Evolutionary conservation across 92 coral and sea anemone species (phyloP).

Genomic region (Paramuricea clavata): DNA sequence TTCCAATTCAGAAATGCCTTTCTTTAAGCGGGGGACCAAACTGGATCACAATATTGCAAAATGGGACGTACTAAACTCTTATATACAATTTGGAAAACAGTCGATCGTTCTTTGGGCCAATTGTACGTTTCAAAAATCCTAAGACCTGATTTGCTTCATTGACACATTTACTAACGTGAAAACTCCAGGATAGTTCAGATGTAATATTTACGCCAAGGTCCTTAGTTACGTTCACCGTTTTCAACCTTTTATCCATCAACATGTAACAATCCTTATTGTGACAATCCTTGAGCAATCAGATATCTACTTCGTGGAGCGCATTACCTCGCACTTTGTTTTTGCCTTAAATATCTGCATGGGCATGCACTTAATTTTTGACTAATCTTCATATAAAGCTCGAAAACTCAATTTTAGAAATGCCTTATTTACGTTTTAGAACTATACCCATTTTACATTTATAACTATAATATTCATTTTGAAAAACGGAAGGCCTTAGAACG

Average conservation of each 20-base stretch:
- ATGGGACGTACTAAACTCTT: constrained; percentile 68
- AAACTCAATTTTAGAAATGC: too few species aligned
- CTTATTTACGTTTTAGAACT: too few species aligned
- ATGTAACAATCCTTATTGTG: too few species aligned
- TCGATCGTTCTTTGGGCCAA: constrained; percentile 47
- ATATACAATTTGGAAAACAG: constrained; percentile 57
- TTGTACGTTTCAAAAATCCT: constrained; percentile 47
- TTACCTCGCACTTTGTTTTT: constrained; percentile 52
- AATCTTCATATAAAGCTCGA: too few species aligned
- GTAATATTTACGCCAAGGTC: constrained; percentile 62
- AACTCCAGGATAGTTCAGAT: constrained; percentile 63
- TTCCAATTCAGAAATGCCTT: constrained; percentile 19
- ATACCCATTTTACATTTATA: too few species aligned
- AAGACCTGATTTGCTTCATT: constrained; percentile 61
- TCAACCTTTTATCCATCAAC: constrained; percentile 17
- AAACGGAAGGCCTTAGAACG: too few species aligned
- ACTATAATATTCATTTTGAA: too few species aligned
- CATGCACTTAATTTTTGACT: too few species aligned
- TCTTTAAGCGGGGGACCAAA: constrained; percentile 31
- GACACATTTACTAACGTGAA: constrained; percentile 43
- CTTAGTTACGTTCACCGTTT: constrained; percentile 56
- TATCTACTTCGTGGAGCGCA: constrained; percentile 62
- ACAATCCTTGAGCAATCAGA: constrained; percentile 50
- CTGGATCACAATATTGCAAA: constrained; percentile 69
- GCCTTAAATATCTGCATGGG: too few species aligned